Evolutionary conservation across 2,797 vertebrate species (phyloP), one percentile per base, ranked within the genome.

Genomic region (Galagoides demidoff): DNA sequence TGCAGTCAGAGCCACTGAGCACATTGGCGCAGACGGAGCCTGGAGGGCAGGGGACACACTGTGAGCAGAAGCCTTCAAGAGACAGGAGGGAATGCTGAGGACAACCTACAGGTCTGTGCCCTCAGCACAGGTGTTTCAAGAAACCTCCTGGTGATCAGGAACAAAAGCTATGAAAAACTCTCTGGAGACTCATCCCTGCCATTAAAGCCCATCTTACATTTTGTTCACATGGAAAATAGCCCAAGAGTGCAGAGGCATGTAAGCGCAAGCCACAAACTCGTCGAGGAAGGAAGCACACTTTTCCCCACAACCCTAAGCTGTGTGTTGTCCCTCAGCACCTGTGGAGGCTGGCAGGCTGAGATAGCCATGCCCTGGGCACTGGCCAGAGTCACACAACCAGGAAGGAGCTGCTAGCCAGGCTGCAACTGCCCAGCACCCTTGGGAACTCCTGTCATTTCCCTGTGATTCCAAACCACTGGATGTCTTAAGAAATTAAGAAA

Each of bases 201-300:
- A 2, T 7, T 4, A 6, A 34, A 55, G 5, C 25, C 57, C 19
- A 5, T 10, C 0, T 12, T 1, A 0, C 22, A 0, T 7, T 20
- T 86, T 86, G 55, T 49, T n/a, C 45, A 25, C 3, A 27, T 0
- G 7, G n/a, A 19, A n/a, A 29, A 31, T 9, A 27, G 3, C 22
- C 16, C 29, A 34, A 31, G 37, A 43, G 22, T 6, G 2, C 31
- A 71, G 27, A 49, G 59, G 52, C 9, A 4, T 12, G 76, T 6
- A 37, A 25, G 34, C 3, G 3, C 49, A 7, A 29, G 77, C 14
- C 34, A 25, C 1, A 9, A 19, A 27, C n/a, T 34, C 4, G 22
- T 11, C 45, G 59, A 0, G 5, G 55, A 74, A 55, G 31, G 59
- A 81, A 81, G 59, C 23, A 22, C 3, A 6, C 4, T 49, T 22